Conservation (phyloP, 2,113 vertebrate species). For the Pterocles gutturalis region DNA sequence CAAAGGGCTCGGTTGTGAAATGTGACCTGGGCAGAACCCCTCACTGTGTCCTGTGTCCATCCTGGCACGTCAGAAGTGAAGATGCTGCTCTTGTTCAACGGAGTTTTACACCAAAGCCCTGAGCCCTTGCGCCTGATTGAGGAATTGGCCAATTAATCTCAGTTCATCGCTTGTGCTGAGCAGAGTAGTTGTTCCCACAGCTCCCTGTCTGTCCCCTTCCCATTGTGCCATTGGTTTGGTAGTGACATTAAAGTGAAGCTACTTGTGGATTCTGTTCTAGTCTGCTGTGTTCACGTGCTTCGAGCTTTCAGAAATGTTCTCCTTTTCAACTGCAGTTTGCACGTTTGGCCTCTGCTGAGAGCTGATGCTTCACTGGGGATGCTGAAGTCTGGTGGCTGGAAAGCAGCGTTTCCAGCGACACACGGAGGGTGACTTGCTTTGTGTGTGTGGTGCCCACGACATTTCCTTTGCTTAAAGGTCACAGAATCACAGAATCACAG, state of each 20-base stretch:
- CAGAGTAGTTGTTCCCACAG: neutral
- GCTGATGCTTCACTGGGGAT: conserved; percentile 26
- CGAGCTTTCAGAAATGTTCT: neutral
- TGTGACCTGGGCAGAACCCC: neutral
- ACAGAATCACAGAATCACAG: too few species aligned
- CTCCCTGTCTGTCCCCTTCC: neutral
- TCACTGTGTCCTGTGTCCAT: neutral
- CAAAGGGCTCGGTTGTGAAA: neutral
- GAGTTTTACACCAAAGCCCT: neutral
- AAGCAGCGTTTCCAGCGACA: neutral
- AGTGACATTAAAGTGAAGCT: conserved; percentile 14
- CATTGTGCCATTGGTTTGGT: neutral
- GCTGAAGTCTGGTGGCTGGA: neutral
- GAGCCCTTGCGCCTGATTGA: neutral
- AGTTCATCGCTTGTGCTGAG: neutral
- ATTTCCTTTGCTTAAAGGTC: neutral
- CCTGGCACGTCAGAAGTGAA: neutral
- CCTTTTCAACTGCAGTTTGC: conserved; percentile 41
- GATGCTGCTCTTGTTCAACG: neutral
- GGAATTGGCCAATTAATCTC: neutral
- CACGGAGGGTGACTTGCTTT: neutral
- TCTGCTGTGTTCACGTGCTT: neutral
- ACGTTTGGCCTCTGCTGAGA: conserved; percentile 43
- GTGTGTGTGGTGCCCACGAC: neutral
- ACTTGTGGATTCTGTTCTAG: conserved; percentile 5